Evolutionary conservation across 1,140 invertebrate species (phyloP).

Genomic region (Hypothenemus hampei): DNA sequence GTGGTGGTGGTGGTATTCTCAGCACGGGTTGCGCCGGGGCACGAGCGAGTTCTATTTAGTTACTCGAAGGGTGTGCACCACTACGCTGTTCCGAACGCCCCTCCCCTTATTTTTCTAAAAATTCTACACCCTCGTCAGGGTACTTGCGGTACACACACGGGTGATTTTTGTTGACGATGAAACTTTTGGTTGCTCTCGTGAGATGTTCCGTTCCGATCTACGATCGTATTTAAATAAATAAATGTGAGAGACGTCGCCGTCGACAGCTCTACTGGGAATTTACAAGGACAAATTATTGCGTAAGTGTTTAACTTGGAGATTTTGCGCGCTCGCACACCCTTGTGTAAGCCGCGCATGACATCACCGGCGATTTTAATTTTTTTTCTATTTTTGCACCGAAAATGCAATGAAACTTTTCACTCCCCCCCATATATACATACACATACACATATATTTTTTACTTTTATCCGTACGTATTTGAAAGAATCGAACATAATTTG

Average conservation of each 20-base stretch:
- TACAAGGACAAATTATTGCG: constrained; percentile 44
- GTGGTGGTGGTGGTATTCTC: constrained; percentile 45
- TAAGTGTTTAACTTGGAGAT: constrained; percentile 42
- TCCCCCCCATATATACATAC: too few species aligned
- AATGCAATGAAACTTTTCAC: too few species aligned
- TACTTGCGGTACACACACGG: background rate
- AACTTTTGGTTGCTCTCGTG: background rate
- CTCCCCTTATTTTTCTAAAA: constrained; percentile 13
- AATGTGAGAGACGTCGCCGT: constrained; percentile 11
- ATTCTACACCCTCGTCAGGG: constrained; percentile 15
- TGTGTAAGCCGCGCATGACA: constrained; percentile 35
- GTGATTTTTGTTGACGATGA: too few species aligned
- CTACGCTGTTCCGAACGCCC: constrained; percentile 19
- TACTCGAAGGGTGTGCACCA: constrained; percentile 45
- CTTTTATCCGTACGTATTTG: background rate
- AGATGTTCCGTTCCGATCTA: background rate
- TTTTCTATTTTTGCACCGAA: too few species aligned
- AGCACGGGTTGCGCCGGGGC: constrained; percentile 45
- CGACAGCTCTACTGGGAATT: constrained; percentile 26
- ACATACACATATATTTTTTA: constrained; percentile 1
- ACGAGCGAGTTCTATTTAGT: constrained; percentile 44
- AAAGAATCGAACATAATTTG: background rate
- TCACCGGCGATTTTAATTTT: constrained; percentile 20
- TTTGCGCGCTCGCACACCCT: constrained; percentile 43
- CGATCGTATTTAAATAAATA: background rate